phyloP scores from a whole-genome alignment of 2,113 vertebrate species.

The Dicentrarchus labrax region DNA sequence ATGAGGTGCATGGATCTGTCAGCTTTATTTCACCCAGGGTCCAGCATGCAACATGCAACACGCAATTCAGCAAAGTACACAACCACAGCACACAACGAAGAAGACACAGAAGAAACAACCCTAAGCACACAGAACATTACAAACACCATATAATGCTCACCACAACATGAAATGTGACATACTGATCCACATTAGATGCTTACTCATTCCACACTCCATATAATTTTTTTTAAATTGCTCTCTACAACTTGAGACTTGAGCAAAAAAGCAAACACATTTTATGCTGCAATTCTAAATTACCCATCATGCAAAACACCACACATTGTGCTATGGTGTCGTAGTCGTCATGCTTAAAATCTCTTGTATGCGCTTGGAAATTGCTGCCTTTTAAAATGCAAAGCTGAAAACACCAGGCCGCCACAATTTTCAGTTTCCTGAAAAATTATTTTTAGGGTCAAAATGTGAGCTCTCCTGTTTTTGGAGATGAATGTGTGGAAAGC shows the following conservation, averaged over 20 bases:
- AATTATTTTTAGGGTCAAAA: neutral
- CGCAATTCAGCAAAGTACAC: conserved; percentile 10
- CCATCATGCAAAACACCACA: conserved; percentile 3
- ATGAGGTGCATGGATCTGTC: conserved; percentile 53
- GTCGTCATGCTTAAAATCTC: neutral
- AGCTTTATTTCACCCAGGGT: conserved; percentile 34
- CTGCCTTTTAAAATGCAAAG: conserved; percentile 5
- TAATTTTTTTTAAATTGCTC: conserved; percentile 5
- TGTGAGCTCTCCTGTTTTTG: neutral
- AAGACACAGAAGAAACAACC: neutral
- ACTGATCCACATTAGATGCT: neutral
- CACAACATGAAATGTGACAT: neutral
- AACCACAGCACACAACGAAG: neutral
- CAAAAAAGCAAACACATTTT: neutral
- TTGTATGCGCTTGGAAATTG: neutral
- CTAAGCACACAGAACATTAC: neutral
- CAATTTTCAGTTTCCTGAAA: neutral
- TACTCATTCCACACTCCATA: neutral
- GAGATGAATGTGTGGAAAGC: neutral
- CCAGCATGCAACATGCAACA: conserved; percentile 27
- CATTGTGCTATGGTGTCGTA: neutral
- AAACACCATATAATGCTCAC: neutral
- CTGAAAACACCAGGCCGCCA: neutral
- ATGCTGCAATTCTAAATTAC: neutral
- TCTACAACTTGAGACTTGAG: neutral